Base-by-base conservation (phyloP, 2,113 vertebrate genomes). In the Ailurus styani region DNA sequence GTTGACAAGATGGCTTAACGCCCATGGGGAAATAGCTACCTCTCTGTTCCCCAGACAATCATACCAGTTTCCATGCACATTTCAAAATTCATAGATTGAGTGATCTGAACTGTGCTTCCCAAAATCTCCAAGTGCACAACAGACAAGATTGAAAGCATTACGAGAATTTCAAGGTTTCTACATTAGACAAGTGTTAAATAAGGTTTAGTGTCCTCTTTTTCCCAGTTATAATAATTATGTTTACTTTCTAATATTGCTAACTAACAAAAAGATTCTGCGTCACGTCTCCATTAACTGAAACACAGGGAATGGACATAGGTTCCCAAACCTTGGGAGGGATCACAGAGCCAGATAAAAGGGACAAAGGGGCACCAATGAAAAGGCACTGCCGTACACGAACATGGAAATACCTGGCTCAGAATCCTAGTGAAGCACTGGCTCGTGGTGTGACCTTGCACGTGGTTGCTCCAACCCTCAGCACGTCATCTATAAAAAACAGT, bases 401-500 rank as follows among this genome's bases (percentile, higher is more conserved):
- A 86, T 68, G 34, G 55, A 97, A 93, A 66, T 91, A 52, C 47
- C 68, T 93, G 57, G 4, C 52, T 97, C 70, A 77, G 40, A 75
- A 57, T 94, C 37, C 70, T 73, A 73, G 23, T 8, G 90, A 55
- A 93, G 90, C 77, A 62, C 1, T 87, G 50, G 93, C 10, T 47
- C 27, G 9, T 91, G 23, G 31, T 85, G 14, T 95, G 96, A 93
- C 81, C 70, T 81, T 95, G 31, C 4, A 70, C 18, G 60, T 6
- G 27, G 86, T 96, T 89, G 42, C 47, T 91, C 93, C 97, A 89
- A 72, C 82, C 68, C 82, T 91, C 47, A 91, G 66, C 12, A 83
- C 40, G 89, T 91, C 70, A 83, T 93, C 87, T 83, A 88, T 86
- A 84, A 96, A 96, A 95, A 92, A 57, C 13, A 85, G 70, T 97